Base-by-base conservation (phyloP, 2,888 invertebrate species). In the Aporophyla lueneburgensis region DNA sequence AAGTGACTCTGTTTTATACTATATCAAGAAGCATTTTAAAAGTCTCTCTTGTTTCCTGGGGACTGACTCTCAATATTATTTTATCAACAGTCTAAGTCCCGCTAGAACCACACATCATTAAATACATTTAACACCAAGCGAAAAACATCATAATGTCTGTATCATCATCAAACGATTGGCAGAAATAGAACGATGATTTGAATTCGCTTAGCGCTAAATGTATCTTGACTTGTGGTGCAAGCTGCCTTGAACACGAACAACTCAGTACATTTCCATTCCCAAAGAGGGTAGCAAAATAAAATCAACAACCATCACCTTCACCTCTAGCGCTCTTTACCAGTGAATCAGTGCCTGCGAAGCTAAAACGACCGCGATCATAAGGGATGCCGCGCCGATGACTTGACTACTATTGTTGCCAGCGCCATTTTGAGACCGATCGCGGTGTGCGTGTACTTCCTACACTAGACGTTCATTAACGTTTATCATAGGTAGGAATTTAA, bases 361-460 rank as follows among this genome's bases (percentile, higher is more conserved):
- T 89, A 91, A 91, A 92, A 90, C 89, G 90, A 91, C 89, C 89
- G 88, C 80, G 77, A 75, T 85, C 76, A 71, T 77, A 89, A 90
- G 88, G 89, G 91, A 93, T 93, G 90, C 92, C 88, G 78, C 83
- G 71, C 74, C 86, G 84, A 86, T 91, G 92, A 92, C 86, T 87
- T 78, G 78, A 67, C 68, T 54, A 61, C 76, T 76, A 74, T 87
- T 67, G 74, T 78, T 73, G 70, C 62, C 43, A 69, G 46, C 56
- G 54, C 86, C 86, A 71, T 80, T 78, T 86, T 74, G 51, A 76
- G 76, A 63, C 5, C n/a, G 53, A 61, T 49, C 53, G 56, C 58
- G 24, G 62, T 58, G 19, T 69, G 40, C 68, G 63, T 51, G 61
- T 70, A 75, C 80, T 86, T 75, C 86, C 78, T 87, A 87, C 70